These are phyloP conservation scores for Carduelis carduelis DNA, from an alignment of 2,797 vertebrate species.

Conservation along the genomic window DNA sequence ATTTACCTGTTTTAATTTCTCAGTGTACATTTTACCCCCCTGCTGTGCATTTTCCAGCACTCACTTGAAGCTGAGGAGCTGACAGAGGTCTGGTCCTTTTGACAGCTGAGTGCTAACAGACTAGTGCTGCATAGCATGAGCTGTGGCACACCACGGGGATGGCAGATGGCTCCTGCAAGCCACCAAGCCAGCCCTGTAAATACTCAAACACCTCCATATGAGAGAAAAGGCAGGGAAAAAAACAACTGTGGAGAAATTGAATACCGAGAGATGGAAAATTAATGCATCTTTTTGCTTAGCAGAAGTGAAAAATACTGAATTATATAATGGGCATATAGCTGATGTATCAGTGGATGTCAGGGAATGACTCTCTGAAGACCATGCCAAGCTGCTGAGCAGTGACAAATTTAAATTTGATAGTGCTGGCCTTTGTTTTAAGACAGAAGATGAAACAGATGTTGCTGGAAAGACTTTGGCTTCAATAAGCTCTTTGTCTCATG, in stretches of 20 bases:
- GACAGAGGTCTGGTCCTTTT: neutral
- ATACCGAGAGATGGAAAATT: neutral
- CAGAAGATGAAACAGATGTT: neutral
- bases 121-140: fast-evolving
- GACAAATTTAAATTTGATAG: neutral
- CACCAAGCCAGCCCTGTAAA: neutral
- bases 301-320: neutral
- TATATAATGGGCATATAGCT: neutral
- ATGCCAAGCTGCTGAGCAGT: neutral
- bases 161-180: neutral
- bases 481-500: neutral
- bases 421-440: neutral
- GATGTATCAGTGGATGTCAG: neutral
- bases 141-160: neutral
- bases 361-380: neutral
- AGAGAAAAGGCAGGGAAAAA: neutral
- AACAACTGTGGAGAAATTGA: neutral
- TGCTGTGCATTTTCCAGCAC: neutral
- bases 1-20: neutral
- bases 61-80: neutral
- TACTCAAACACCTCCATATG: neutral
- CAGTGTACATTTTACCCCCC: neutral
- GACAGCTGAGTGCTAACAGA: neutral
- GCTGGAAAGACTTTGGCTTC: neutral
- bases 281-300: neutral